Evolutionary conservation across 2,113 vertebrate species (phyloP).

Genomic region (Formicarius rufipectus): DNA sequence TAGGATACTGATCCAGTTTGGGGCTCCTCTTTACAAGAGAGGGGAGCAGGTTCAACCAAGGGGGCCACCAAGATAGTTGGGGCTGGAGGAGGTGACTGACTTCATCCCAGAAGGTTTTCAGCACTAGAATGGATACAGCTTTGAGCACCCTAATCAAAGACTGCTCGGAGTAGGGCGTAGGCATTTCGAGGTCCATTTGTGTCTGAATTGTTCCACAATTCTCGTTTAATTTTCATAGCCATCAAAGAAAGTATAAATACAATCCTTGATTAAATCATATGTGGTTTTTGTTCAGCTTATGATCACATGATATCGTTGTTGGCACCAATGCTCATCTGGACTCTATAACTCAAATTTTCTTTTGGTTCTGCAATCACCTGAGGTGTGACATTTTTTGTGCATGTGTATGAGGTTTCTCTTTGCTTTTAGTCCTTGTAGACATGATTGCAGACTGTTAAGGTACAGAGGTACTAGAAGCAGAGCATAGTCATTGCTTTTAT

Average conservation of each 20-base stretch:
- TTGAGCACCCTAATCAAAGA: neutral
- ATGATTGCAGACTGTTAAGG: neutral
- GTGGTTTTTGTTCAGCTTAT: neutral
- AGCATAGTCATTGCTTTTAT: neutral
- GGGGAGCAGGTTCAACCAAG: neutral
- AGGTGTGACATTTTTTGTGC: neutral
- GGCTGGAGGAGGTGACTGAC: neutral
- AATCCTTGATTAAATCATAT: neutral
- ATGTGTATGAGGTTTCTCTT: neutral
- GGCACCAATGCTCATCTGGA: neutral
- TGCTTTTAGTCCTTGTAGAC: neutral
- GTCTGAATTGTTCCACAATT: neutral
- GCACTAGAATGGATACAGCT: neutral
- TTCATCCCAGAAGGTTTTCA: neutral
- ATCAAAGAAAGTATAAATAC: neutral
- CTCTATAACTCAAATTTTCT: neutral
- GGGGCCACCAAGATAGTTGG: neutral
- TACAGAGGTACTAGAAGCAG: neutral
- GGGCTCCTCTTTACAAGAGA: neutral
- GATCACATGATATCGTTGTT: rapidly evolving
- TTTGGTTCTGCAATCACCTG: neutral
- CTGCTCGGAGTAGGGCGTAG: neutral
- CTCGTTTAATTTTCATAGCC: neutral
- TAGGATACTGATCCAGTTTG: neutral
- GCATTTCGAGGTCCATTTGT: neutral